phyloP scores from a whole-genome alignment of 2,888 invertebrate genomes.

The Tetragonula carbonaria region DNA sequence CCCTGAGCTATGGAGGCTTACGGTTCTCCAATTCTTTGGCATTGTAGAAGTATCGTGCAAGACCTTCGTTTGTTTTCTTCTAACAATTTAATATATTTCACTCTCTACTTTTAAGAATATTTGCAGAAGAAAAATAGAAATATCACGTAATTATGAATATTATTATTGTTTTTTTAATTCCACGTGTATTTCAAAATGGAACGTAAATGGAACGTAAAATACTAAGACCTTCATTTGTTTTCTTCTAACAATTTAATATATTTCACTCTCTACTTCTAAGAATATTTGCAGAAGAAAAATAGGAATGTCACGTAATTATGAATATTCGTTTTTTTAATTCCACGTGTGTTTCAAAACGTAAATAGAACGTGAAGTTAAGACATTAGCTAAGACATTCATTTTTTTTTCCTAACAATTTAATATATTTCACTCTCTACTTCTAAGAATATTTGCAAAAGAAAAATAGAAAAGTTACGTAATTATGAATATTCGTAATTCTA shows the following conservation, averaged over 20 bases:
- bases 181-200: not conserved
- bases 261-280: not conserved
- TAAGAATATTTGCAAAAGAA: not conserved
- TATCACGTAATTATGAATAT: not conserved
- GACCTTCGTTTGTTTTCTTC: too few species aligned
- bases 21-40: not conserved
- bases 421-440: not conserved
- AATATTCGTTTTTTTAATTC: not conserved
- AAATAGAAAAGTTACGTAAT: not conserved
- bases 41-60: fast-evolving
- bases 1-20: constrained; percentile 81
- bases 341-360: not conserved
- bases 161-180: too few species aligned
- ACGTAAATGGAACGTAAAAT: too few species aligned
- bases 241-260: not conserved
- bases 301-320: not conserved
- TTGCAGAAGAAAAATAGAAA: not conserved
- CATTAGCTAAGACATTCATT: too few species aligned
- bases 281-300: not conserved
- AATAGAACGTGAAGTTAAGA: not conserved
- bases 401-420: too few species aligned
- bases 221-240: too few species aligned
- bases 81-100: not conserved
- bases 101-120: not conserved
- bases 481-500: not conserved